Conservation (phyloP, 2,113 vertebrate genomes). For the Sclerurus mexicanus region DNA sequence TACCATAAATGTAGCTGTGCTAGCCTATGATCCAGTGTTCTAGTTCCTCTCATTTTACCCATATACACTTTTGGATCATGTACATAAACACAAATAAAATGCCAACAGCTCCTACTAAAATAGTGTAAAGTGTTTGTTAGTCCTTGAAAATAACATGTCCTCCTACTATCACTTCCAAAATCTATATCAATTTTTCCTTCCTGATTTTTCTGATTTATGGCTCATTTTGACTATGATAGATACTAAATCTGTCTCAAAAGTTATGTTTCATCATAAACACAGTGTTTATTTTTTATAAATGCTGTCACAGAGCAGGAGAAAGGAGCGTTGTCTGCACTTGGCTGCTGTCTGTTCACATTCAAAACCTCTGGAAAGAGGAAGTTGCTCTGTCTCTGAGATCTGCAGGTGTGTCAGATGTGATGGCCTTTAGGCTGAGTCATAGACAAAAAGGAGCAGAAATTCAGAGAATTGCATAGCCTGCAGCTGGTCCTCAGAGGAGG, state of each 20-base stretch:
- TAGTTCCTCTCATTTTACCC: not conserved
- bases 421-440: not conserved
- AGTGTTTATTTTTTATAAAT: not conserved
- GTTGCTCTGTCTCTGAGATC: accelerated
- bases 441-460: not conserved
- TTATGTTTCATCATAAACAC: not conserved
- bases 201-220: not conserved
- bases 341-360: not conserved
- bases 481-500: accelerated
- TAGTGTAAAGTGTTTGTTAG: not conserved
- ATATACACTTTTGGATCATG: not conserved
- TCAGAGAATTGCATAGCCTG: not conserved
- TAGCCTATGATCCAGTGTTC: not conserved
- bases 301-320: not conserved
- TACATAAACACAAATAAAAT: not conserved
- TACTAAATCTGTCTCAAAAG: not conserved
- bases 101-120: not conserved
- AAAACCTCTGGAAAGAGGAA: not conserved
- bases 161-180: not conserved
- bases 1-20: not conserved
- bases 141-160: not conserved
- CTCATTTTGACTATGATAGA: not conserved
- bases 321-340: not conserved
- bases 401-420: not conserved
- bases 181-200: not conserved